Evolutionary conservation across 1,140 invertebrate species (phyloP).

Genomic region (Frieseomelitta varia): DNA sequence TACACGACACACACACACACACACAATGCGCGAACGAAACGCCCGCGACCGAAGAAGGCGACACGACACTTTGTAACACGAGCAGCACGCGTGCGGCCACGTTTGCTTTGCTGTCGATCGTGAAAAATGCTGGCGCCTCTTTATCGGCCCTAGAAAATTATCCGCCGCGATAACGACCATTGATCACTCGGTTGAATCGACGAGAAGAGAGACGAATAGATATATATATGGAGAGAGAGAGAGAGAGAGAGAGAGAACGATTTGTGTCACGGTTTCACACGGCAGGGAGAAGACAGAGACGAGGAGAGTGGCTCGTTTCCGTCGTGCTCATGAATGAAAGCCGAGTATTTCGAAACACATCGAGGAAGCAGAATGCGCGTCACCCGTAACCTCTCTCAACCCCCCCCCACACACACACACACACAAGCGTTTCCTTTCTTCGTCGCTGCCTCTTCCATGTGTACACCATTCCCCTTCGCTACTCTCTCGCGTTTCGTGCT

Average conservation of each 20-base stretch:
- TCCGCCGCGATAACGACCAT: conserved; percentile 58
- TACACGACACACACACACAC: too few species aligned
- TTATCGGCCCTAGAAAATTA: conserved; percentile 59
- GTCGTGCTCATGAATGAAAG: conserved; percentile 62
- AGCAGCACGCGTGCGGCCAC: conserved; percentile 10
- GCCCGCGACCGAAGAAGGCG: neutral
- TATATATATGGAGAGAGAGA: too few species aligned
- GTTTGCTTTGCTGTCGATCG: conserved; percentile 44
- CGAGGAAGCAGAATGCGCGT: conserved; percentile 47
- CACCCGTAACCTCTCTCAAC: neutral
- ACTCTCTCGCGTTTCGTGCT: conserved; percentile 13
- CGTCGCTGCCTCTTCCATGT: too few species aligned
- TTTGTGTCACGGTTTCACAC: neutral
- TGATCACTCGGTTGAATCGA: conserved; percentile 59
- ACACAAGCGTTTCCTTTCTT: neutral
- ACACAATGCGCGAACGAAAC: neutral
- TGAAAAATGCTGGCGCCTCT: conserved; percentile 53
- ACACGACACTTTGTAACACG: conserved; percentile 30
- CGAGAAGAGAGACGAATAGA: neutral
- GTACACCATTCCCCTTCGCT: neutral
- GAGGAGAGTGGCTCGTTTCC: conserved; percentile 45
- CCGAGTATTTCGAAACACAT: conserved; percentile 63
- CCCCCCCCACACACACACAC: too few species aligned
- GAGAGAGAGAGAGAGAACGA: neutral
- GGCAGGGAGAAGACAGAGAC: neutral